Conservation (phyloP, 2,888 invertebrate species). For the Stenodera caucasica region DNA sequence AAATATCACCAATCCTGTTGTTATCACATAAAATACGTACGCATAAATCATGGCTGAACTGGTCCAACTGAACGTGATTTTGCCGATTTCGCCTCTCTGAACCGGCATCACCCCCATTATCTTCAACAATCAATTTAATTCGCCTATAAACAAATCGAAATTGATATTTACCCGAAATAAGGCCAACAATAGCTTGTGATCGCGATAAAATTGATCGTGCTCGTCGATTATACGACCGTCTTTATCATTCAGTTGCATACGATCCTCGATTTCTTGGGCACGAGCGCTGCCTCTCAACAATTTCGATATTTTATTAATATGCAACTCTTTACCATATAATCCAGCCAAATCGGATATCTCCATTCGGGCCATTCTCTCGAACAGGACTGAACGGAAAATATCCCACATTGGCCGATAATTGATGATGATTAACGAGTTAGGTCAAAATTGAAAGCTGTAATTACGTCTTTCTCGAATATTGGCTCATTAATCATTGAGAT, state of each 20-base stretch:
- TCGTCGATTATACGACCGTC: conserved; percentile 63
- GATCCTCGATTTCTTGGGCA: conserved; percentile 44
- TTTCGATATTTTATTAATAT: conserved; percentile 30
- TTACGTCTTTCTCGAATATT: neutral
- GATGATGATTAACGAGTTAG: neutral
- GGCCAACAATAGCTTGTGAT: conserved; percentile 65
- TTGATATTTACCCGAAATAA: conserved; percentile 57
- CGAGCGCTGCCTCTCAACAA: conserved; percentile 41
- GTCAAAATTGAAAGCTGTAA: neutral
- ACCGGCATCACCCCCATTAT: conserved; percentile 69
- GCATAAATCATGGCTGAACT: conserved; percentile 68
- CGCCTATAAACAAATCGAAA: no score
- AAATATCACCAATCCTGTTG: conserved; percentile 61
- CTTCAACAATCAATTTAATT: conserved; percentile 10
- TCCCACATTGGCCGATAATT: neutral
- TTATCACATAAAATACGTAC: conserved; percentile 63
- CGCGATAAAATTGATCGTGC: conserved; percentile 68
- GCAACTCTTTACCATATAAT: conserved; percentile 34
- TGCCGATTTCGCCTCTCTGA: conserved; percentile 51
- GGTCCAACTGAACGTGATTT: conserved; percentile 67
- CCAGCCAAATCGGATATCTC: conserved; percentile 29
- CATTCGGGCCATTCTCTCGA: conserved; percentile 8
- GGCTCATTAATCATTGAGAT: no score
- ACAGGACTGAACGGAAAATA: neutral
- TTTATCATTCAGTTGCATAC: conserved; percentile 59